phyloP scores from a whole-genome alignment of 2,797 vertebrate genomes.

The Hafferia zeledoni region DNA sequence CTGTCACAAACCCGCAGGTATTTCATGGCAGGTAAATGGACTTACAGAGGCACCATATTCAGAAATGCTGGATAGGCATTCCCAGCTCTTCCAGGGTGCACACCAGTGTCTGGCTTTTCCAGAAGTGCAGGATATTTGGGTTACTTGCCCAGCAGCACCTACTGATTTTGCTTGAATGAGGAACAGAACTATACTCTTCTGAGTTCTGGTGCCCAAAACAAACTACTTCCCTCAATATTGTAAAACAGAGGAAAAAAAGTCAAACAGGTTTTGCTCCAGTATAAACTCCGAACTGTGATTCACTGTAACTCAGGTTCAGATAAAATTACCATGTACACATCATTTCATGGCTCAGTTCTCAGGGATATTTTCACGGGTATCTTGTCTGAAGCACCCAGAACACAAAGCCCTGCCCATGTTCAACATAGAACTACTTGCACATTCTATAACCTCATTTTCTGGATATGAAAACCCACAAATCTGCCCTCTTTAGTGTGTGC shows the following conservation, averaged over 20 bases:
- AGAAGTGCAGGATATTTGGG: not conserved
- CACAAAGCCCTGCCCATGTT: not conserved
- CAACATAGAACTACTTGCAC: not conserved
- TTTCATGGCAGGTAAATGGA: not conserved
- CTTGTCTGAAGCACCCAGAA: not conserved
- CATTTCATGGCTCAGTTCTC: not conserved
- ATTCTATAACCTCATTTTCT: not conserved
- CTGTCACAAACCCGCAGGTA: not conserved
- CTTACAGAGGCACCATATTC: not conserved
- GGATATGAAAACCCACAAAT: not conserved
- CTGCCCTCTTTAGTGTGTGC: not conserved
- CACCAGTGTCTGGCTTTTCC: not conserved
- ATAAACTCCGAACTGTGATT: not conserved
- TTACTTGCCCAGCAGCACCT: not conserved
- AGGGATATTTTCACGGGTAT: not conserved
- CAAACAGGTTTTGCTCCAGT: not conserved
- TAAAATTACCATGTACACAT: not conserved
- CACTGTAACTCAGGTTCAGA: not conserved
- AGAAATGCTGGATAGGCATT: not conserved
- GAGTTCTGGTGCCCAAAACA: not conserved
- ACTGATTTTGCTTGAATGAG: not conserved
- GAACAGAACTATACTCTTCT: not conserved
- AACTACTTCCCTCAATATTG: not conserved
- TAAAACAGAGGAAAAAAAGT: not conserved
- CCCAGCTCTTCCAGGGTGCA: not conserved